Evolutionary conservation across 2,888 invertebrate species (phyloP).

Genomic region (Lomographa bimaculata): DNA sequence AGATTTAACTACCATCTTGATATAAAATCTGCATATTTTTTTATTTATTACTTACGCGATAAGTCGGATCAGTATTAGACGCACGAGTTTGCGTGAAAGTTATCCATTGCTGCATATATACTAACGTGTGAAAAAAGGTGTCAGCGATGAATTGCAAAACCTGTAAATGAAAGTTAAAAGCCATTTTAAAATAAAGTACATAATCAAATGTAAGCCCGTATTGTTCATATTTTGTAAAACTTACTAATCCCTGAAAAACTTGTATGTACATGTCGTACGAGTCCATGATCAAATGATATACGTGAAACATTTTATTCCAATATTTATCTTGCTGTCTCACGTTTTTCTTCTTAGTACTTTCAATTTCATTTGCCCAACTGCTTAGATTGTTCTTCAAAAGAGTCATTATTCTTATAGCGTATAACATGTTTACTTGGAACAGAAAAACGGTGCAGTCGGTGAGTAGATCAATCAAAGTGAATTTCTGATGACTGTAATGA

Average conservation of each 20-base stretch:
- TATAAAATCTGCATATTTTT: too few species aligned
- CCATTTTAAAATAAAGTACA: too few species aligned
- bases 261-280: slow-evolving; percentile 4
- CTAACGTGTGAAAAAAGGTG: slow-evolving; percentile 7
- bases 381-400: neutral
- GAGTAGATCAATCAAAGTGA: neutral
- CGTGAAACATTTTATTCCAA: slow-evolving; percentile 17
- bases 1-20: too few species aligned
- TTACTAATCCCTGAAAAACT: slow-evolving; percentile 17
- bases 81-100: neutral
- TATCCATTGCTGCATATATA: slow-evolving; percentile 5
- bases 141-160: slow-evolving; percentile 6
- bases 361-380: slow-evolving; percentile 5
- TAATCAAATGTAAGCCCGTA: too few species aligned
- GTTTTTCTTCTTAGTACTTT: slow-evolving; percentile 1
- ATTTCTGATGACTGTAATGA: neutral
- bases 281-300: slow-evolving; percentile 10
- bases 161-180: slow-evolving; percentile 1
- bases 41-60: slow-evolving; percentile 1
- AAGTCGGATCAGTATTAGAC: neutral
- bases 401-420: slow-evolving; percentile 10
- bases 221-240: neutral
- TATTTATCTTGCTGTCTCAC: neutral
- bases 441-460: neutral
- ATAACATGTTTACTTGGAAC: slow-evolving; percentile 9